Evolutionary conservation across 2,888 invertebrate genomes (phyloP), one percentile per base, ranked within the genome.

Genomic region (Dryomyza anilis): DNA sequence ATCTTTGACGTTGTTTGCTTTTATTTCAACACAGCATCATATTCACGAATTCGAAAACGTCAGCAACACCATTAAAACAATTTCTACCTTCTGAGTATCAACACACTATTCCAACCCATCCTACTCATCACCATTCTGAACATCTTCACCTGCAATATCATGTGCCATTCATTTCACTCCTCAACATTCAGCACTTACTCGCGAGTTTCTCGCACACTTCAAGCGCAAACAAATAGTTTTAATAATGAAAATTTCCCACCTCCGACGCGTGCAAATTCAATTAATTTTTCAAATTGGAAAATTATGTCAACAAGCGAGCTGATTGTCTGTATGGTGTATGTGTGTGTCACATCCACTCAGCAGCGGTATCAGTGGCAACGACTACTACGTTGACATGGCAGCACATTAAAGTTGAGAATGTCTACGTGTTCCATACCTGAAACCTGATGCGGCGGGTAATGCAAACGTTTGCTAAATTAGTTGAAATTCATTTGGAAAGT

Each of bases 221-320:
- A n/a, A 19, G 10, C 33, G 21, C 55, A 55, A 55, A 55, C 55
- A 55, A 55, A 55, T 55, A 55, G 30, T 55, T 55, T 55, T 21
- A n/a, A 33, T 33, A 21, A 55, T 19, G 55, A 21, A 55, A 36
- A 55, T 55, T 55, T 33, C 19, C 30, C 16, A 55, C 19, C 19
- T 33, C 55, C 12, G 33, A 8, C 16, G 19, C 33, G 12, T 55
- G 55, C 33, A 55, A 55, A 55, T 55, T 55, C 55, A 55, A 55
- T 55, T 55, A 55, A 55, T 16, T 55, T 55, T 55, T 55, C 30
- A 55, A 55, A 55, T 55, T 55, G 55, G 55, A 55, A 55, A 55
- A 55, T 55, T 55, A 33, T 55, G 33, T 55, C 55, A 55, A 55
- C 55, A 55, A 55, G 33, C 53, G 30, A 27, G 48, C 48, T 48